phyloP scores from a whole-genome alignment of 2,797 vertebrate genomes.

The Myotis findleyi region DNA sequence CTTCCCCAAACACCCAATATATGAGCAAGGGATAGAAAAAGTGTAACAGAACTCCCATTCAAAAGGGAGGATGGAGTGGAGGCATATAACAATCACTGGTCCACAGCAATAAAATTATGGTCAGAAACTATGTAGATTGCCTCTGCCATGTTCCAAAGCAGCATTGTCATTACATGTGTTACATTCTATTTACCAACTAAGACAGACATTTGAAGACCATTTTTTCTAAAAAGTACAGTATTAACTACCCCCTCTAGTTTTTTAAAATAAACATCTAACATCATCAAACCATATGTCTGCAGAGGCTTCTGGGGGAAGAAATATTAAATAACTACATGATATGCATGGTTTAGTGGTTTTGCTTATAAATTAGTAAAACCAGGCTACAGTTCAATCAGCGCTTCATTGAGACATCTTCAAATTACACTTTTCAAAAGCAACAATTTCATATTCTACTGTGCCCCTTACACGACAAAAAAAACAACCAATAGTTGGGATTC shows the following conservation, averaged over 20 bases:
- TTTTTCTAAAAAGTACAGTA: slow-evolving; percentile 13
- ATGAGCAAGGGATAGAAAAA: slow-evolving; percentile 38
- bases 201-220: not conserved
- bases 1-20: not conserved
- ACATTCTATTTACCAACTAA: not conserved
- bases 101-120: not conserved
- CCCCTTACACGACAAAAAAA: not conserved
- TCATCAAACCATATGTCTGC: not conserved
- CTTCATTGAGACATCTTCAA: slow-evolving; percentile 32
- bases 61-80: not conserved
- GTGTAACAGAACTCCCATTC: not conserved
- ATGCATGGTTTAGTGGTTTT: slow-evolving; percentile 43
- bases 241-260: not conserved
- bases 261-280: not conserved
- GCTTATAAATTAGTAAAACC: slow-evolving; percentile 41
- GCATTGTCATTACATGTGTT: not conserved
- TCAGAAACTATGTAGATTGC: not conserved
- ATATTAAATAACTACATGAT: slow-evolving; percentile 9
- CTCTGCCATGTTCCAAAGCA: not conserved
- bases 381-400: not conserved
- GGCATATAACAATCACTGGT: not conserved
- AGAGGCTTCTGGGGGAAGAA: not conserved
- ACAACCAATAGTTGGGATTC: not conserved
- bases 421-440: slow-evolving; percentile 42
- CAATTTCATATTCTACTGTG: not conserved